phyloP scores from a whole-genome alignment of 2,113 vertebrate genomes.

The Pelobates fuscus region DNA sequence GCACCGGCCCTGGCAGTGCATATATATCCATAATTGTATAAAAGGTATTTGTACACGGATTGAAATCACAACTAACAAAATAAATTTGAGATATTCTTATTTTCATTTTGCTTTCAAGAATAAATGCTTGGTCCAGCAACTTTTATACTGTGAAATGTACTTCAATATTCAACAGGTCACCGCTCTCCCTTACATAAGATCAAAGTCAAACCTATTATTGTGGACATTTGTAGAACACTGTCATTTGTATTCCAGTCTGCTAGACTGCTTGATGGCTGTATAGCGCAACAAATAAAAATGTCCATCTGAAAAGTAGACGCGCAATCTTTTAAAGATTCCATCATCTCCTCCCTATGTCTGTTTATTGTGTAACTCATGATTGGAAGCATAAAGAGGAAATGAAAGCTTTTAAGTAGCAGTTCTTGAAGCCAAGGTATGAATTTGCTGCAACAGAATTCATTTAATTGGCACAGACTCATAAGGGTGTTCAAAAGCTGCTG shows the following conservation, averaged over 20 bases:
- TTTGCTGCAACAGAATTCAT: constrained; percentile 42
- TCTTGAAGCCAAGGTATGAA: constrained; percentile 23
- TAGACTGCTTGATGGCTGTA: constrained; percentile 5
- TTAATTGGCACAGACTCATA: constrained; percentile 36
- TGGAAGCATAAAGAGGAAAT: constrained; percentile 23
- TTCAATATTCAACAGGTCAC: constrained; percentile 4
- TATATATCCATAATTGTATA: too few species aligned
- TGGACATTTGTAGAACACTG: constrained; percentile 24
- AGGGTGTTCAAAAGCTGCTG: constrained; percentile 21
- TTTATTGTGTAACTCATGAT: constrained; percentile 32
- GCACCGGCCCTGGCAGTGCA: too few species aligned
- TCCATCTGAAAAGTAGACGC: constrained; percentile 30
- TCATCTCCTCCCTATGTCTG: neutral
- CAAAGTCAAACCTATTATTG: constrained; percentile 32
- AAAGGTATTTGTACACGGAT: too few species aligned
- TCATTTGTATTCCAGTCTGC: constrained; percentile 39
- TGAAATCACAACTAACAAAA: too few species aligned
- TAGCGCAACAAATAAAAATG: constrained; percentile 43
- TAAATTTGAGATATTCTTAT: too few species aligned
- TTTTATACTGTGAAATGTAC: too few species aligned
- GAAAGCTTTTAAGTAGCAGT: constrained; percentile 36
- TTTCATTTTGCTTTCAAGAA: too few species aligned
- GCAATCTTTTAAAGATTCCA: constrained; percentile 14
- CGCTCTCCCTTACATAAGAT: constrained; percentile 14
- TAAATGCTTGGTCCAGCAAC: too few species aligned